Percentiles rank a stretch among this genome's conserved stretches.
phyloP scores from a whole-genome alignment of 1,140 invertebrate species.

The Pissodes strobi region DNA sequence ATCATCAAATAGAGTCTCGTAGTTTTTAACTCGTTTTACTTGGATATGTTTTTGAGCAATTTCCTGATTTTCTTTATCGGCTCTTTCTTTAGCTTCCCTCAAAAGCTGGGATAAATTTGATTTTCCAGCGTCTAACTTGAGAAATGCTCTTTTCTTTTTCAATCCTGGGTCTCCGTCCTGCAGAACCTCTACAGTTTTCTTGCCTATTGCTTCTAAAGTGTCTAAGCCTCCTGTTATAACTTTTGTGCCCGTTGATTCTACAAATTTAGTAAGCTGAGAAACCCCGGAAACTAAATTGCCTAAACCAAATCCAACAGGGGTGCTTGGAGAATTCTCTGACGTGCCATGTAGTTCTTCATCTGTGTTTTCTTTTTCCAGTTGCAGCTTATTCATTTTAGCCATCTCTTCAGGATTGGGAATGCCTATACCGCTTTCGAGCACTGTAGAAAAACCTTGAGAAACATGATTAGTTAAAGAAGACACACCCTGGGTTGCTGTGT shows the following conservation, averaged over 20 bases:
- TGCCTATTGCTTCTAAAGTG: constrained; percentile 88
- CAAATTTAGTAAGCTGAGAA: constrained; percentile 68
- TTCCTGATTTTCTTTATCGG: constrained; percentile 70
- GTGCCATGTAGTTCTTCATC: background rate
- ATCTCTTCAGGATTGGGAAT: constrained; percentile 77
- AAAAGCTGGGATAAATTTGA: constrained; percentile 71
- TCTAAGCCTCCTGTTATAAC: constrained; percentile 83
- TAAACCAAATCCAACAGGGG: constrained; percentile 59
- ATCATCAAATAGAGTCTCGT: constrained; percentile 85
- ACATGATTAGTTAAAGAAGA: constrained; percentile 77
- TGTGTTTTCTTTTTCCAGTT: constrained; percentile 37
- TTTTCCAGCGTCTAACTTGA: constrained; percentile 65
- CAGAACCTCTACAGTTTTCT: constrained; percentile 90
- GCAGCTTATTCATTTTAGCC: constrained; percentile 59
- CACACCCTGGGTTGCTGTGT: constrained; percentile 72
- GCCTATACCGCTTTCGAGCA: constrained; percentile 76
- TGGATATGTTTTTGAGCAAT: constrained; percentile 57
- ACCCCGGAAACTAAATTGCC: constrained; percentile 70
- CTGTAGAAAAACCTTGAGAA: constrained; percentile 73
- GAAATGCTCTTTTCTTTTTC: constrained; percentile 77
- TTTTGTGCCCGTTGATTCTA: constrained; percentile 70
- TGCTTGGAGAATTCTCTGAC: background rate
- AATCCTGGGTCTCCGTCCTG: constrained; percentile 89
- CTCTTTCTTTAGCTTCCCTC: constrained; percentile 81
- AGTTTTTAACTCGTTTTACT: constrained; percentile 70